Percentiles rank a stretch among this genome's conserved stretches.
Conservation (phyloP, 2,113 vertebrate genomes). For the Aplodontia rufa region DNA sequence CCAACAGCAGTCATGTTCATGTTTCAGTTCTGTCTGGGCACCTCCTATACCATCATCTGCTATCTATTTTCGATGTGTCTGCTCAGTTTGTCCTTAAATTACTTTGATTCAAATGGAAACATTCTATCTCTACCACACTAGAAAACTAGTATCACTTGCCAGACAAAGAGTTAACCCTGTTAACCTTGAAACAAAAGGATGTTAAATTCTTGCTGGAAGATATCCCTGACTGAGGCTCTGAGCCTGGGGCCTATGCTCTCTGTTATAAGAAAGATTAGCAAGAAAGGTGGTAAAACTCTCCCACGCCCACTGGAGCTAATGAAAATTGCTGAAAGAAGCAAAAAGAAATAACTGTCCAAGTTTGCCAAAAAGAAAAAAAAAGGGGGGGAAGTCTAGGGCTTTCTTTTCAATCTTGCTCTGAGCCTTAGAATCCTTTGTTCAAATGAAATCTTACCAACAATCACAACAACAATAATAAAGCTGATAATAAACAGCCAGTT, state of each 20-base stretch:
- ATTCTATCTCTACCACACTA: background rate
- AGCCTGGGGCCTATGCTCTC: background rate
- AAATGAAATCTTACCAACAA: background rate
- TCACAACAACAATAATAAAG: background rate
- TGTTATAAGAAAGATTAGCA: background rate
- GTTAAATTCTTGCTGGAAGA: background rate
- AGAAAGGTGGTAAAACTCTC: background rate
- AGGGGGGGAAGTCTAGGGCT: background rate
- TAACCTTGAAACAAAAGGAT: constrained; percentile 41
- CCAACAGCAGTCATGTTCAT: rapidly evolving
- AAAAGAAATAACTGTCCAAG: background rate
- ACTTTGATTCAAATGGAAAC: background rate
- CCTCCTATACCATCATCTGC: background rate
- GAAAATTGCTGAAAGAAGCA: background rate
- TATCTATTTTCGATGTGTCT: background rate
- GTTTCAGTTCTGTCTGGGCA: background rate
- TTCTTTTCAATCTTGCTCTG: background rate
- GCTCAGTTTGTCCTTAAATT: background rate
- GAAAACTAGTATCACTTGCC: background rate
- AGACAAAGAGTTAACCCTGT: background rate
- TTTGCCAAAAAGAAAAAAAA: background rate
- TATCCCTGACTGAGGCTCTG: background rate
- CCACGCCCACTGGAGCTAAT: background rate
- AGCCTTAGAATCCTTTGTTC: background rate
- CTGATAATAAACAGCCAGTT: background rate